Evolutionary conservation across 2,113 vertebrate species (phyloP).

Genomic region (Edolisoma coerulescens): DNA sequence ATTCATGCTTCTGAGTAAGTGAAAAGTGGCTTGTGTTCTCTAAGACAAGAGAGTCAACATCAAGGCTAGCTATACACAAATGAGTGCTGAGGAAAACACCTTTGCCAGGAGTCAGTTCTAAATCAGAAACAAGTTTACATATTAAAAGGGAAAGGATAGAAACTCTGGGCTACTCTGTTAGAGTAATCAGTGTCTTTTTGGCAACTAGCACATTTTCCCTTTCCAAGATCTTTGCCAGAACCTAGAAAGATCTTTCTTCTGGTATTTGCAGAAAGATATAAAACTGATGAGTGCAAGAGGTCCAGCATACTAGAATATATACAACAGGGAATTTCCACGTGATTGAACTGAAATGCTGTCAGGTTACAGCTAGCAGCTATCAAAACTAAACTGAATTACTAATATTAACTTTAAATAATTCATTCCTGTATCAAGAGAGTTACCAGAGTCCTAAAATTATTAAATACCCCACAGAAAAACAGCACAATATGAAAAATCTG

Average conservation of each 20-base stretch:
- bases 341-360: conserved; percentile 13
- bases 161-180: conserved; percentile 61
- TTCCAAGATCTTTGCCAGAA: conserved; percentile 59
- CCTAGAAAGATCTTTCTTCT: conserved; percentile 54
- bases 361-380: conserved; percentile 59
- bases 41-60: neutral
- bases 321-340: conserved; percentile 43
- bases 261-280: conserved; percentile 63
- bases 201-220: conserved; percentile 35
- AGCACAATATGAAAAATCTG: neutral
- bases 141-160: conserved; percentile 48
- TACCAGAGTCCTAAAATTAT: neutral
- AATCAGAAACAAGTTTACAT: conserved; percentile 60
- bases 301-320: conserved; percentile 41
- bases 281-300: conserved; percentile 59
- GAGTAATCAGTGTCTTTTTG: conserved; percentile 62
- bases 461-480: neutral
- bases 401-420: conserved; percentile 51
- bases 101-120: conserved; percentile 42
- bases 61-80: neutral
- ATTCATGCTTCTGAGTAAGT: neutral
- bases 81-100: conserved; percentile 19
- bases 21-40: neutral
- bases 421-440: conserved; percentile 7
- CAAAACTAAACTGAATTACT: conserved; percentile 43